Conservation (phyloP, 2,888 invertebrate genomes). For the Platycheirus albimanus region DNA sequence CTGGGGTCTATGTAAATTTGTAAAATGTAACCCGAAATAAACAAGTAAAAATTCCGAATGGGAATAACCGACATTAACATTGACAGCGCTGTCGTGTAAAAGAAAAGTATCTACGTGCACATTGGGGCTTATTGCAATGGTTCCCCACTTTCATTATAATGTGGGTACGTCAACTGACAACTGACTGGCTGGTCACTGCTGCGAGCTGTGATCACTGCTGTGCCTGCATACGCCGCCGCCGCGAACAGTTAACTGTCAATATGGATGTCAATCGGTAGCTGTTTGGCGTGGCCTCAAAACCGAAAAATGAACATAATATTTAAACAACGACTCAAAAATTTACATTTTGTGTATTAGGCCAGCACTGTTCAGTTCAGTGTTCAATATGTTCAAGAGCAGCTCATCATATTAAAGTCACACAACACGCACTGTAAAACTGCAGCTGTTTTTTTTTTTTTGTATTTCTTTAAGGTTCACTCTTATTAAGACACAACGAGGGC, state of each 20-base stretch:
- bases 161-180: slow-evolving; percentile 3
- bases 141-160: slow-evolving; percentile 62
- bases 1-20: slow-evolving; percentile 41
- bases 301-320: slow-evolving; percentile 38
- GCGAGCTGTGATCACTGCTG: too few relatives aligned
- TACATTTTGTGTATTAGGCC: slow-evolving; percentile 44
- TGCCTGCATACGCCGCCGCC: slow-evolving; percentile 14
- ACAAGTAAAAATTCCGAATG: slow-evolving; percentile 58
- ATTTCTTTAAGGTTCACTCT: slow-evolving; percentile 26
- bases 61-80: slow-evolving; percentile 63
- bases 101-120: slow-evolving; percentile 66
- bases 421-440: slow-evolving; percentile 36
- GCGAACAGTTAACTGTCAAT: slow-evolving; percentile 47
- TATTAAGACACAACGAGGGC: slow-evolving; percentile 30
- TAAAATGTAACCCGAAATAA: slow-evolving; percentile 54
- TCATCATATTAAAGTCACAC: slow-evolving; percentile 53
- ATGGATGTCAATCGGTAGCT: slow-evolving; percentile 54
- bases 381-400: slow-evolving; percentile 30
- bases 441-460: slow-evolving; percentile 9
- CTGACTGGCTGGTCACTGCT: too few relatives aligned
- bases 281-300: slow-evolving; percentile 58
- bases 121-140: slow-evolving; percentile 37
- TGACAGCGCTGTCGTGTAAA: slow-evolving; percentile 61
- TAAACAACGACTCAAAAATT: slow-evolving; percentile 57
- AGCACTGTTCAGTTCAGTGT: too few relatives aligned